Evolutionary conservation across 2,797 vertebrate genomes (phyloP).

Genomic region (Esox lucius): DNA sequence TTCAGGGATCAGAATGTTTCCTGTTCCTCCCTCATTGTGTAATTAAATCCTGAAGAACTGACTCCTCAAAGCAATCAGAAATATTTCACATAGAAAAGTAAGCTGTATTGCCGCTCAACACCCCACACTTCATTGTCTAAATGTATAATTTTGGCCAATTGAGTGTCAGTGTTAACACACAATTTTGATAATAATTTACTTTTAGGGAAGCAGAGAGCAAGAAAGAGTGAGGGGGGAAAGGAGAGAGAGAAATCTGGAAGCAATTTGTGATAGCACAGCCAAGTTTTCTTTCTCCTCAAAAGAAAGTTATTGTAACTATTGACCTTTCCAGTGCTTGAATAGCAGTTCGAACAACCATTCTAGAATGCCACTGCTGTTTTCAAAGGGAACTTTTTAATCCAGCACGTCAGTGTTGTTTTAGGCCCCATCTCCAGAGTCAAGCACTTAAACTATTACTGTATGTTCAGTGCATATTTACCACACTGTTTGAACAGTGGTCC

Average conservation of each 20-base stretch:
- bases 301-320: slow-evolving; percentile 84
- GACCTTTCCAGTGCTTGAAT: slow-evolving; percentile 78
- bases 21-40: slow-evolving; percentile 42
- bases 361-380: slow-evolving; percentile 67
- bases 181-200: slow-evolving; percentile 78
- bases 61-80: slow-evolving; percentile 57
- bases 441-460: slow-evolving; percentile 60
- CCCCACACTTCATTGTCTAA: slow-evolving; percentile 68
- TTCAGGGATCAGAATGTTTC: slow-evolving; percentile 59
- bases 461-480: slow-evolving; percentile 21
- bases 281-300: slow-evolving; percentile 68
- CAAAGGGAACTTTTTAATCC: slow-evolving; percentile 75
- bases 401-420: slow-evolving; percentile 71
- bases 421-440: slow-evolving; percentile 62
- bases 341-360: slow-evolving; percentile 69
- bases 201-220: slow-evolving; percentile 29
- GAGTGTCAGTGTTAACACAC: slow-evolving; percentile 74
- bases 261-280: slow-evolving; percentile 75
- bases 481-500: slow-evolving; percentile 23
- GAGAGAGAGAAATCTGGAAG: slow-evolving; percentile 75
- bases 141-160: slow-evolving; percentile 71
- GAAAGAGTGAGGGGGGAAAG: slow-evolving; percentile 58
- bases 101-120: slow-evolving; percentile 36
- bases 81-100: slow-evolving; percentile 51
- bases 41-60: slow-evolving; percentile 45